Percentiles rank a stretch among this genome's conserved stretches.
These are phyloP conservation scores for Oncorhynchus mykiss DNA, from an alignment of 2,113 vertebrate genomes.

Conservation along the genomic window DNA sequence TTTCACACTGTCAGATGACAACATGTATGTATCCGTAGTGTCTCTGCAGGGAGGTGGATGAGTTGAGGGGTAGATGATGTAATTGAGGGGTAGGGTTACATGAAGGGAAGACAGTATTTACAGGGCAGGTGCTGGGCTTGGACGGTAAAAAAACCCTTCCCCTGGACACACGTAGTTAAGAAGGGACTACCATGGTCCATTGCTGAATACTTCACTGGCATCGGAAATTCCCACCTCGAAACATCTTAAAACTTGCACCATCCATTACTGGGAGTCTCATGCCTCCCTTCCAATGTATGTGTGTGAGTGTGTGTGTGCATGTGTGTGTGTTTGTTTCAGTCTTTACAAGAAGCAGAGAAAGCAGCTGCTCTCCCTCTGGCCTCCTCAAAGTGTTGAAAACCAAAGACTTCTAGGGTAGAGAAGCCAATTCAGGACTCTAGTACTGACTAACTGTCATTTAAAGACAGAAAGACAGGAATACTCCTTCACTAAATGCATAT, in stretches of 20 bases:
- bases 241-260: constrained; percentile 59
- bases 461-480: too few species aligned
- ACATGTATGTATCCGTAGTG: neutral
- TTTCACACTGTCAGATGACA: too few species aligned
- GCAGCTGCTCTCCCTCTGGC: constrained; percentile 33
- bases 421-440: constrained; percentile 1
- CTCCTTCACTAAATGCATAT: neutral
- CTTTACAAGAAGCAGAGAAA: constrained; percentile 43
- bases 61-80: neutral
- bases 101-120: constrained; percentile 30
- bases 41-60: neutral
- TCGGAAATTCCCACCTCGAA: constrained; percentile 51
- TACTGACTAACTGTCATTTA: neutral
- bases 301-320: neutral
- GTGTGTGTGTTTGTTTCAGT: constrained; percentile 30
- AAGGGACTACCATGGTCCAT: constrained; percentile 13
- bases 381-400: constrained; percentile 18
- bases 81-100: constrained; percentile 14
- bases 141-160: constrained; percentile 46
- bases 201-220: constrained; percentile 32
- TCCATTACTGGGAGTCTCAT: constrained; percentile 39
- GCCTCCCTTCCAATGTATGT: neutral
- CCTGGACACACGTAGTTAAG: constrained; percentile 39
- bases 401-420: constrained; percentile 16
- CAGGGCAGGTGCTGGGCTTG: constrained; percentile 45